Conservation (phyloP, 2,113 vertebrate species). For the Alouatta palliata region DNA sequence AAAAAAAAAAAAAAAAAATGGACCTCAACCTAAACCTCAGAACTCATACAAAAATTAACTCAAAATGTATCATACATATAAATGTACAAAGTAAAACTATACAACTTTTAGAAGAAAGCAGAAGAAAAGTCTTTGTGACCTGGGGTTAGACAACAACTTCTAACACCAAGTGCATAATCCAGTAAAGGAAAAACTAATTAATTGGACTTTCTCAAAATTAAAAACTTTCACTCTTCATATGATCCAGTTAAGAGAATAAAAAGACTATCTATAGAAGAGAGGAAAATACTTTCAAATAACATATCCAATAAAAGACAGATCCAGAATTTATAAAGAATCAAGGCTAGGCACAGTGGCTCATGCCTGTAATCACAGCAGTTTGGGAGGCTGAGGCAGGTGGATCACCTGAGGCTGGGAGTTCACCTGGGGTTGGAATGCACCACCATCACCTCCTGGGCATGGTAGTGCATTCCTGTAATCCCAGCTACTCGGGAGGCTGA, state of each 20-base stretch:
- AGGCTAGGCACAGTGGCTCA: background rate
- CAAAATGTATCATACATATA: background rate
- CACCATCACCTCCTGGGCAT: no score
- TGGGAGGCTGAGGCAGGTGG: no score
- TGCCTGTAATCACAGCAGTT: no score
- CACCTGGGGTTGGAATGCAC: no score
- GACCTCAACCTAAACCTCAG: background rate
- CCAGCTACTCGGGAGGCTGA: no score
- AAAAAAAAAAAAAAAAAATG: no score
- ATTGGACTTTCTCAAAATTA: background rate
- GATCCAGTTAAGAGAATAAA: background rate
- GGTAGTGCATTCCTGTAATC: no score
- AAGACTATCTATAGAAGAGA: background rate
- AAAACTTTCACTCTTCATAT: background rate
- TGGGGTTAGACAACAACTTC: background rate
- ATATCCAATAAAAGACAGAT: background rate
- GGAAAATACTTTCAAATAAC: constrained; percentile 4
- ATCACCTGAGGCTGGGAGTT: no score
- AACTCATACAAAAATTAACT: constrained; percentile 11
- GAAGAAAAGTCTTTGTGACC: background rate
- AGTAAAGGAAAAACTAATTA: background rate
- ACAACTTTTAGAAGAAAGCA: background rate
- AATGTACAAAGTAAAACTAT: background rate
- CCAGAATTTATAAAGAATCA: constrained; percentile 1
- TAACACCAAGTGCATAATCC: background rate